Evolutionary conservation across 2,113 vertebrate genomes (phyloP), one percentile per base, ranked within the genome.

Genomic region (Chaetodon trifascialis): DNA sequence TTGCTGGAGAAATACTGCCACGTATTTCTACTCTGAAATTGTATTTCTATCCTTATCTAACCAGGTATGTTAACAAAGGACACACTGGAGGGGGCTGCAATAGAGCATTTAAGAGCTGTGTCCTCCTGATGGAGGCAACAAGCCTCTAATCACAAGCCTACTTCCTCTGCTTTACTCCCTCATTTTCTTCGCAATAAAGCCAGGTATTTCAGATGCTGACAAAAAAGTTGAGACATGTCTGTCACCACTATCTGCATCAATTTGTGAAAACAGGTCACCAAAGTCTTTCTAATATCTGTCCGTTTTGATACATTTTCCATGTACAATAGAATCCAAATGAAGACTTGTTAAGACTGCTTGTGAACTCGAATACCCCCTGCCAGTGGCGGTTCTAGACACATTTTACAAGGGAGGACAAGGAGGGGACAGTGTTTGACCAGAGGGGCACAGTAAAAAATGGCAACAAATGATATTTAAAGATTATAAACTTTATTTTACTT

Each of bases 41-140:
- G 30, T 52, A 5, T 66, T 83, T 75, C 19, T 30, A 36, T 25
- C 25, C 9, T 55, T 81, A 78, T 79, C 46, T 67, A 78, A 84
- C 30, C n/a, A 73, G 67, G 30, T 68, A 34, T 71, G 62, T 40
- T 69, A 68, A 67, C 38, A 70, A 72, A 70, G n/a, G 7, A 56
- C 25, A 55, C 16, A 49, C 6, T 77, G 23, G 8, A 15, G 40
- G 46, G 4, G 55, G 42, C 15, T 69, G 9, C 7, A 70, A 1
- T 19, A 2, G 23, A 49, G 14, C 17, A 40, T 47, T 52, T 54
- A 70, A 9, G 60, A 65, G 36, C 75, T 76, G 16, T 12, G 34
- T 56, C 42, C n/a, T 44, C 9, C 30, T 30, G 30, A 30, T 30
- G 30, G 30, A 30, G 30, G 3, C 30, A 30, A 30, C 30, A 30